Evolutionary conservation across 2,888 invertebrate species (phyloP).

Genomic region (Pterobdella sp.): DNA sequence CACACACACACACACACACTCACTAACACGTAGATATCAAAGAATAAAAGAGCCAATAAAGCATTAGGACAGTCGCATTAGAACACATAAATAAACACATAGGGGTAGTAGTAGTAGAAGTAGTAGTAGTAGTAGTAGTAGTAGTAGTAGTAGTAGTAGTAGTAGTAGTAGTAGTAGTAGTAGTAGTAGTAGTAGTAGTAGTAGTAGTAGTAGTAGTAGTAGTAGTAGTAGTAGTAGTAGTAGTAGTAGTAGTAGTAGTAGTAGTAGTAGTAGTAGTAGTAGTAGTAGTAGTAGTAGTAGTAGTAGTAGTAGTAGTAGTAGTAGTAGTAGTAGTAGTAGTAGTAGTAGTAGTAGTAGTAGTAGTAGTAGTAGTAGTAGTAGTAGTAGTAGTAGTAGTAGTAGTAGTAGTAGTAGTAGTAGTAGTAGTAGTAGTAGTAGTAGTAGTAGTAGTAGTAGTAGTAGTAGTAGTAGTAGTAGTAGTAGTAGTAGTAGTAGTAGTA

Average conservation of each 20-base stretch:
- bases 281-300: conserved; percentile 19
- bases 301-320: conserved; percentile 18
- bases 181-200: conserved; percentile 21
- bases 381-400: conserved; percentile 23
- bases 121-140: conserved; percentile 1
- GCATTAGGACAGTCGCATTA: neutral
- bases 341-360: conserved; percentile 19
- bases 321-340: conserved; percentile 9
- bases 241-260: conserved; percentile 16
- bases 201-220: conserved; percentile 18
- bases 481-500: conserved; percentile 23
- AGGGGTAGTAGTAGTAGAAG: neutral
- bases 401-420: conserved; percentile 20
- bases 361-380: conserved; percentile 22
- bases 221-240: conserved; percentile 17
- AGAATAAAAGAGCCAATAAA: neutral
- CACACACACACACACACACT: conserved; percentile 1
- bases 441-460: conserved; percentile 20
- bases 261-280: conserved; percentile 13
- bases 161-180: conserved; percentile 21
- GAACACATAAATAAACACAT: neutral
- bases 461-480: conserved; percentile 19
- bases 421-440: conserved; percentile 20
- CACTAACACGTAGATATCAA: neutral
- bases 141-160: conserved; percentile 20